A percentile compares a stretch with the other conserved stretches of the same genome.
Evolutionary conservation across 1,140 invertebrate genomes (phyloP).

Genomic region (Caenorhabditis tropicalis): DNA sequence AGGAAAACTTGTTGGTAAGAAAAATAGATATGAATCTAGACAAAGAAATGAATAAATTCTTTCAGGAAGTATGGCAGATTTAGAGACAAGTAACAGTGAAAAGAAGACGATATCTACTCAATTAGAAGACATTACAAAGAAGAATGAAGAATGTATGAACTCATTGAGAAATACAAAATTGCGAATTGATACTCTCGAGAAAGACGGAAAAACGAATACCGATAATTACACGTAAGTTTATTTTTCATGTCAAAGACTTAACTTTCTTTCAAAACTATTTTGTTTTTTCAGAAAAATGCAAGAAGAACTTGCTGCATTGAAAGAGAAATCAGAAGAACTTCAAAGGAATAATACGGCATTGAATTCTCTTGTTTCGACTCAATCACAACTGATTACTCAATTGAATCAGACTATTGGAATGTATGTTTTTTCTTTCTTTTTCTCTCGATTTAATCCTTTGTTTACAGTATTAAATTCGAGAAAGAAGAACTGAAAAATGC

Average conservation of each 20-base stretch:
- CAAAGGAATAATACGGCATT: background rate
- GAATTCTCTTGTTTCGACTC: background rate
- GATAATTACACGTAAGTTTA: slow-evolving; percentile 16
- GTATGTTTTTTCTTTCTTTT: background rate
- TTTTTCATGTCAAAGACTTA: no score
- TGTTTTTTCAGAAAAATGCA: slow-evolving; percentile 25
- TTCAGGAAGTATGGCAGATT: slow-evolving; percentile 37
- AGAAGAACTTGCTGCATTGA: background rate
- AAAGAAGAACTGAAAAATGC: slow-evolving; percentile 22
- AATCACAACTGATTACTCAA: slow-evolving; percentile 4
- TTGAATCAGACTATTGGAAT: slow-evolving; percentile 35
- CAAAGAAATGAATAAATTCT: background rate
- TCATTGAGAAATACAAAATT: slow-evolving; percentile 17
- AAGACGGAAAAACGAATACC: slow-evolving; percentile 2
- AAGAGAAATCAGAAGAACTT: background rate
- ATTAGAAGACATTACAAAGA: background rate
- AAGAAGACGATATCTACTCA: background rate
- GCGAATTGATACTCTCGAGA: slow-evolving; percentile 3
- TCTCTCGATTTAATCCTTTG: background rate
- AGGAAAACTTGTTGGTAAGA: slow-evolving; percentile 15
- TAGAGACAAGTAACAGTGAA: slow-evolving; percentile 18
- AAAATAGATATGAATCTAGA: background rate
- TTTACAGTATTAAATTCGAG: background rate
- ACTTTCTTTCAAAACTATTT: background rate
- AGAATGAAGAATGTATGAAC: slow-evolving; percentile 7